phyloP scores from a whole-genome alignment of 2,113 vertebrate genomes.

The Elephas maximus region DNA sequence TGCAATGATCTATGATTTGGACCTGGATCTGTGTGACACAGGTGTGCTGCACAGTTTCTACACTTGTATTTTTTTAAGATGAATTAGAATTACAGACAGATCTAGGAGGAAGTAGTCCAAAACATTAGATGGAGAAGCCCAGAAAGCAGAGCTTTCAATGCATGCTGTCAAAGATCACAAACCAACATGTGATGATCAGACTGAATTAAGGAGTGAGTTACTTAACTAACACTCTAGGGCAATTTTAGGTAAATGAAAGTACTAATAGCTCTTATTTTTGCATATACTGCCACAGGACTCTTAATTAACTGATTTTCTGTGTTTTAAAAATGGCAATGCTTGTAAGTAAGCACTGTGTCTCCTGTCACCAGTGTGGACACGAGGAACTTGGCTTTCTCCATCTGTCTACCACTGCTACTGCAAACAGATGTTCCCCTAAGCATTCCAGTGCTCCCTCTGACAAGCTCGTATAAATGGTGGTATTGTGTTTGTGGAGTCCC shows the following conservation, averaged over 20 bases:
- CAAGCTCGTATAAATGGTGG: background rate
- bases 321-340: background rate
- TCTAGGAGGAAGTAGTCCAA: background rate
- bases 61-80: background rate
- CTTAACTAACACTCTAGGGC: background rate
- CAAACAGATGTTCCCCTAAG: slow-evolving; percentile 7
- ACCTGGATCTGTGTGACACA: slow-evolving; percentile 25
- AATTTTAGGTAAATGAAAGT: slow-evolving; percentile 48
- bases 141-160: slow-evolving; percentile 57
- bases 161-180: slow-evolving; percentile 31
- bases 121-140: background rate
- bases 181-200: background rate
- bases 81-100: background rate
- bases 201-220: slow-evolving; percentile 50
- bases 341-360: background rate
- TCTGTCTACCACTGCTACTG: background rate
- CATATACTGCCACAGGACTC: background rate
- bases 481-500: background rate
- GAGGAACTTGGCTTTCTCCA: background rate
- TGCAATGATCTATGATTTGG: background rate
- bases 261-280: slow-evolving; percentile 61
- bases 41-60: background rate
- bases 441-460: background rate
- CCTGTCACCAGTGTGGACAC: background rate
- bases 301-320: slow-evolving; percentile 31